Conservation (phyloP, 2,888 invertebrate species). For the Trileptium ribeirensis region DNA sequence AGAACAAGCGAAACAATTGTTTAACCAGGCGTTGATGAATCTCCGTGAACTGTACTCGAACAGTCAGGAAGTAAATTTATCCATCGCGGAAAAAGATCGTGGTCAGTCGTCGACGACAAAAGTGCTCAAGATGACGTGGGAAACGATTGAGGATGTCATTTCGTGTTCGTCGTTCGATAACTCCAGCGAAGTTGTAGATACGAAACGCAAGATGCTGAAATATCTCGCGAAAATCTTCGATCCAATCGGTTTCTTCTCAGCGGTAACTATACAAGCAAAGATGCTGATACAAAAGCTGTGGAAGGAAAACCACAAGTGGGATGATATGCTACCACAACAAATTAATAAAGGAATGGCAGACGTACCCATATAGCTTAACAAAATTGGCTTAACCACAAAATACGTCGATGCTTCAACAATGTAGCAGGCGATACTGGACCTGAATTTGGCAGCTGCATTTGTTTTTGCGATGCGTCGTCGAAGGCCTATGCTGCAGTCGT, state of each 20-base stretch:
- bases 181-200: constrained; percentile 27
- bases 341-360: neutral
- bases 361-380: neutral
- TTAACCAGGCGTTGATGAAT: constrained; percentile 21
- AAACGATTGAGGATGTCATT: constrained; percentile 31
- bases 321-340: constrained; percentile 1
- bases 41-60: constrained; percentile 32
- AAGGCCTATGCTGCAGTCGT: constrained; percentile 18
- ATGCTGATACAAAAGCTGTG: constrained; percentile 19
- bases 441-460: too few relatives aligned
- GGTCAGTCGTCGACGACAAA: neutral
- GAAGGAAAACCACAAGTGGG: constrained; percentile 17
- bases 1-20: neutral
- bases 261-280: constrained; percentile 30
- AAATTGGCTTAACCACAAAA: neutral
- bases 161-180: constrained; percentile 15
- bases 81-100: neutral
- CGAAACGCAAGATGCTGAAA: constrained; percentile 34
- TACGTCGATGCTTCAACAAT: neutral
- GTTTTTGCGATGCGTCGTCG: constrained; percentile 23
- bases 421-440: too few relatives aligned
- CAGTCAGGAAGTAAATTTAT: constrained; percentile 4
- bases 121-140: constrained; percentile 35
- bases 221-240: constrained; percentile 32
- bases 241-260: constrained; percentile 33